Conservation (phyloP, 2,113 vertebrate genomes). For the Rhynchopsitta pachyrhyncha region DNA sequence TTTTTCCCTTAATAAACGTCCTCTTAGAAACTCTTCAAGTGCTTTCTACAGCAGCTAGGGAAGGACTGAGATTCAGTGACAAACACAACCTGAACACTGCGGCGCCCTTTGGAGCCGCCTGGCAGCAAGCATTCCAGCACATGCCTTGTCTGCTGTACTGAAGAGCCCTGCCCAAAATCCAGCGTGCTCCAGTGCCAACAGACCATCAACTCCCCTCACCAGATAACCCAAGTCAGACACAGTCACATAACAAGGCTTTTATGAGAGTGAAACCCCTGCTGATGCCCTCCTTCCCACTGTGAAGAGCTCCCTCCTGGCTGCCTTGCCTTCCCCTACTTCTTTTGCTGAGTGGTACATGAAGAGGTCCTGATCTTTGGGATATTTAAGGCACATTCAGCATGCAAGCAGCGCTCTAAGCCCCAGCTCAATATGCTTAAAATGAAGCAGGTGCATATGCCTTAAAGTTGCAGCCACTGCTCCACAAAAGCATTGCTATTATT, state of each 20-base stretch:
- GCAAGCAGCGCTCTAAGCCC: not conserved
- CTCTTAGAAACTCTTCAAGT: not conserved
- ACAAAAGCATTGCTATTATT: not conserved
- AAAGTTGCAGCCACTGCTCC: not conserved
- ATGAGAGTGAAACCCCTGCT: rapidly evolving
- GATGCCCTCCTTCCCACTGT: not conserved
- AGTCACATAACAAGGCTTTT: not conserved
- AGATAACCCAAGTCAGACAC: not conserved
- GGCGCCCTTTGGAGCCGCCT: not conserved
- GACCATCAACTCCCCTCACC: not conserved
- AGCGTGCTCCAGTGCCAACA: not conserved
- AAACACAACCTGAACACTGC: rapidly evolving
- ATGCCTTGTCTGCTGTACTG: rapidly evolving
- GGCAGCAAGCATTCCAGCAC: not conserved
- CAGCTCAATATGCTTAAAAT: not conserved
- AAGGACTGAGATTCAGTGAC: not conserved
- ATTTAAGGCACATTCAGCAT: not conserved
- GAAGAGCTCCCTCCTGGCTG: not conserved
- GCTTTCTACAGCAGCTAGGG: not conserved
- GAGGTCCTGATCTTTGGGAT: not conserved
- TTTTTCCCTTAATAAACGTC: not conserved
- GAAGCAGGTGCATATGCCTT: not conserved
- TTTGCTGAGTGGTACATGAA: rapidly evolving
- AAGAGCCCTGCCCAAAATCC: not conserved
- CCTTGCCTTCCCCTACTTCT: not conserved